Base-by-base conservation (phyloP, 2,113 vertebrate genomes). In the Lutjanus erythropterus region DNA sequence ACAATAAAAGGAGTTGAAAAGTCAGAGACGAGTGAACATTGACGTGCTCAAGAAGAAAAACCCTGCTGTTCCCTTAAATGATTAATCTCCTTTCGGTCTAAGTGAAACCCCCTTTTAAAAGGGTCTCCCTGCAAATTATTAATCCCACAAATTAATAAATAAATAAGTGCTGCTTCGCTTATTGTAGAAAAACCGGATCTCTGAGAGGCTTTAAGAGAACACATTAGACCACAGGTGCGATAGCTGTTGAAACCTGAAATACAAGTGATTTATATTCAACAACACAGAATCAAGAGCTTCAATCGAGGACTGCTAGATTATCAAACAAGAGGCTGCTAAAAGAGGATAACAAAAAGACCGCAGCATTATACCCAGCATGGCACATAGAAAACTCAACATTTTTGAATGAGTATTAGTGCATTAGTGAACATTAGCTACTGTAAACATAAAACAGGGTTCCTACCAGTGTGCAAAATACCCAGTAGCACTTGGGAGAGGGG, bases 61-160 rank as follows among this genome's bases (percentile, higher is more conserved):
- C 12, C 39, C 50, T 41, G 52, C 55, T 58, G 55, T 53, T 56
- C 16, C 16, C 6, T 16, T 85, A n/a, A 83, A 88, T 88, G 19
- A 86, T 90, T 85, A 1, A 87, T 82, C 49, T 55, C 46, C n/a
- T 62, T 46, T 49, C 44, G 23, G 33, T 73, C 49, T n/a, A 33
- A 77, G 65, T 52, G 53, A 27, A 64, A 60, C 18, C 29, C 21
- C 1, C 14, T 53, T 68, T 64, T 29, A 53, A 65, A 71, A 49
- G 58, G 37, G 52, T 44, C 21, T 62, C 3, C 5, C 7, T 9
- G 44, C 75, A 67, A 85, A 90, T 93, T 74, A 87, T 88, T 92
- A 71, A 92, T 83, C 27, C 42, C 12, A 37, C 44, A n/a, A n/a
- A 78, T 85, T 69, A 84, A 88, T 80, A 81, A 83, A 85, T 83